Conservation (phyloP, 1,140 invertebrate species). For the Calosoma granatense region DNA sequence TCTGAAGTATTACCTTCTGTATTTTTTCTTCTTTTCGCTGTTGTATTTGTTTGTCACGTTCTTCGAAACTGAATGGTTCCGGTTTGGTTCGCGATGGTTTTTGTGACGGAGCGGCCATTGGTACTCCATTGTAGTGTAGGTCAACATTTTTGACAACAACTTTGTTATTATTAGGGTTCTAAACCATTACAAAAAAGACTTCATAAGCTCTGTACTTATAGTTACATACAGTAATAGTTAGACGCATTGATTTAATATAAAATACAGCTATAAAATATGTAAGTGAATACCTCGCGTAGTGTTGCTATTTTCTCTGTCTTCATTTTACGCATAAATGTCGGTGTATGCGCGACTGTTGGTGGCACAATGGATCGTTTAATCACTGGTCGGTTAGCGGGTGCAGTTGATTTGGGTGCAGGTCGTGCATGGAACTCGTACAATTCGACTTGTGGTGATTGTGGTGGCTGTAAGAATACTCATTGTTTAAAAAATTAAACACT, state of each 20-base stretch:
- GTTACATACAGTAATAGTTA: too few relatives aligned
- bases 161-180: not conserved
- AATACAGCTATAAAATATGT: not conserved
- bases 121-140: not conserved
- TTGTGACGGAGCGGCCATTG: not conserved
- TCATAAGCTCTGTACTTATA: not conserved
- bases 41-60: conserved; percentile 33
- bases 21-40: conserved; percentile 39
- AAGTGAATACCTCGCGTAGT: not conserved
- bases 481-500: too few relatives aligned
- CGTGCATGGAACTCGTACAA: conserved; percentile 22
- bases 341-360: conserved; percentile 12
- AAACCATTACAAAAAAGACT: not conserved
- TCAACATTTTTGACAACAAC: not conserved
- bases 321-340: conserved; percentile 17
- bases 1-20: conserved; percentile 30
- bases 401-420: conserved; percentile 21
- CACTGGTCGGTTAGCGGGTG: conserved; percentile 1
- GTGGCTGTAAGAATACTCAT: too few relatives aligned
- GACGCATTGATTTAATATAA: not conserved
- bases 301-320: not conserved
- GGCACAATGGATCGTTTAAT: conserved; percentile 14
- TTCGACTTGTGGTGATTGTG: conserved; percentile 4
- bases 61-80: conserved; percentile 44
- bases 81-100: conserved; percentile 23